Evolutionary conservation across 2,113 vertebrate genomes (phyloP), one percentile per base, ranked within the genome.

Genomic region (Hymenochirus boettgeri): DNA sequence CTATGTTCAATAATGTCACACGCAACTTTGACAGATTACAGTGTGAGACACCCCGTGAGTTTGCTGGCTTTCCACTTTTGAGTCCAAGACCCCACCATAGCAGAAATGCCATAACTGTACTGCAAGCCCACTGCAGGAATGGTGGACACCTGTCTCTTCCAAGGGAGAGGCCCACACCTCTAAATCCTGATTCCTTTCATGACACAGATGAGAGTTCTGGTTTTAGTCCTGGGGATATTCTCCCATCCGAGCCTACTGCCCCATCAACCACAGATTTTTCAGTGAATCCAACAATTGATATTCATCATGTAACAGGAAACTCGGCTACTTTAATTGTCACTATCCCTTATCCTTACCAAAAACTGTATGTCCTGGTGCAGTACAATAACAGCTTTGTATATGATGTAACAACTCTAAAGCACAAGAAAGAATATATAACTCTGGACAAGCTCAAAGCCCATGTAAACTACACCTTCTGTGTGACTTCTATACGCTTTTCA

Each of bases 11-110:
- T 81, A 98, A 99, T 0, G 90, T 98, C 57, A 98, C 96, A 52
- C 93, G 91, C 77, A 98, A 95, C 71, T 98, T 98, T 0, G 96
- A 99, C 75, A 89, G 95, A 7, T 90, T 98, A 47, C 95, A 98
- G 76, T 98, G 96, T 15, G 96, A 98, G 82, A 93, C 90, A 0
- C 96, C 95, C 0, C 74, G 88, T 0, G 93, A 97, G 73, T 90
- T 97, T 0, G 89, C 83, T 1, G 91, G 94, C 12, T 97, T 89
- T 71, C 92, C 95, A 0, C 88, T 98, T 18, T 83, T 97, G 27
- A 94, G 94, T 64, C 94, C 92, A 2, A 74, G 88, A 51, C 84
- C 90, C 6, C 93, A 93, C 66, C 90, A 94, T 35, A 91, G 88
- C 39, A 91, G 88, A 73, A 99, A 95, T 8, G 96, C 95, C 63